Evolutionary conservation across 2,888 invertebrate species (phyloP), one percentile per base, ranked within the genome.

Genomic region (Cryptus armator): DNA sequence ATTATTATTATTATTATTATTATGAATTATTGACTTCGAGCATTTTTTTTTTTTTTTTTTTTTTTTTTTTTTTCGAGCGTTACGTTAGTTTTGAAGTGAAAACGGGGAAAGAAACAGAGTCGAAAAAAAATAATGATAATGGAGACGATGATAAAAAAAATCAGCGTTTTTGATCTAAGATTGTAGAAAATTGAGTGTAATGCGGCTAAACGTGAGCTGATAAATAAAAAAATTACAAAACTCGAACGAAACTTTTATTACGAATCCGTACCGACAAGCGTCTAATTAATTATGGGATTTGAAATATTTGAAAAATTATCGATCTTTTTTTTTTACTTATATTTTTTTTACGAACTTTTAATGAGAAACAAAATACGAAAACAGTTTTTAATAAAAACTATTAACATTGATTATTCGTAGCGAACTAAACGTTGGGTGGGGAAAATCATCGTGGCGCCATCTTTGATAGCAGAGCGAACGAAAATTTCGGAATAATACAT

Each of bases 201-300:
- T 72, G 48, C 48, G 64, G 64, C 72, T 81, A 32, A 76, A 62
- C 66, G 48, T 56, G 44, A 80, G 76, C 75, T 81, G 80, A 48
- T 64, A 76, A 81, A 84, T 81, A 84, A 84, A 81, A 81, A 81
- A 48, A 37, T 51, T 44, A 59, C 29, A 56, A 46, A 78, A 78
- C 51, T 66, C 51, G 51, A 76, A 66, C 37, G 16, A 76, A 66
- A n/a, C 29, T 51, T 53, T 43, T 16, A 43, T 44, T 43, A 16
- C 29, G 19, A 29, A 56, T 56, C 24, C 10, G 10, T 53, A 19
- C 4, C 24, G 19, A 24, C 24, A 56, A 10, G 2, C 4, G 53
- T 24, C 24, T 9, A 56, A 10, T 56, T 19, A 19, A 10, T 1
- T 9, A 19, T 56, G 53, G 19, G 19, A 56, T 37, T 37, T 37